Evolutionary conservation across 1,140 invertebrate species (phyloP).

Genomic region (Brachionus plicatilis): DNA sequence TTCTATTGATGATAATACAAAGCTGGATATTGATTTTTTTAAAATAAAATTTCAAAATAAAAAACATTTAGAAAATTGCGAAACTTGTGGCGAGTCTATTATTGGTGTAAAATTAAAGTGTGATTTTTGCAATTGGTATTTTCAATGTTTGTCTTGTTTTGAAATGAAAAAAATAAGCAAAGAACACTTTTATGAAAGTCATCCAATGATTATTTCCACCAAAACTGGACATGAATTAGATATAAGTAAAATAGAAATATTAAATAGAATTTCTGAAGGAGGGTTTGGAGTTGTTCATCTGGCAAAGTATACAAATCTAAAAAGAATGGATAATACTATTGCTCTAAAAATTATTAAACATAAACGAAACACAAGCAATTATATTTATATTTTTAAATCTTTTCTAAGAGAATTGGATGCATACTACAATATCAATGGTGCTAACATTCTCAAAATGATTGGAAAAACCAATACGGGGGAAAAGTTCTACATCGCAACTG

Average conservation of each 20-base stretch:
- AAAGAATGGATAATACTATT: too few species aligned
- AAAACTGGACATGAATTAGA: neutral
- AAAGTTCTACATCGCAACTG: neutral
- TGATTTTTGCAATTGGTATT: neutral
- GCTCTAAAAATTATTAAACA: too few species aligned
- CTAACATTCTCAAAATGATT: neutral
- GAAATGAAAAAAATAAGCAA: neutral
- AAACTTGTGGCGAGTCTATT: neutral
- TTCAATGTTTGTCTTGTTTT: neutral
- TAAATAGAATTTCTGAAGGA: neutral
- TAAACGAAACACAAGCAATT: too few species aligned
- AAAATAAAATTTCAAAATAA: neutral
- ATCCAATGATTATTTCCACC: neutral
- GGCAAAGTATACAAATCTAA: neutral
- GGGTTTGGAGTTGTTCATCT: neutral
- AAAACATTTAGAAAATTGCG: neutral
- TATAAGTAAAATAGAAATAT: neutral
- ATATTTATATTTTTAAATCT: too few species aligned
- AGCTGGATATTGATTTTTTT: neutral
- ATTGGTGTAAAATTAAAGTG: slow-evolving; percentile 3
- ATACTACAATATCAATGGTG: neutral
- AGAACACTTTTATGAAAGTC: neutral
- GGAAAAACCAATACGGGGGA: neutral
- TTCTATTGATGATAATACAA: neutral
- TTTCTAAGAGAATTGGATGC: slow-evolving; percentile 25